Evolutionary conservation across 2,113 vertebrate species (phyloP), one percentile per base, ranked within the genome.

Genomic region (Nibea albiflora): DNA sequence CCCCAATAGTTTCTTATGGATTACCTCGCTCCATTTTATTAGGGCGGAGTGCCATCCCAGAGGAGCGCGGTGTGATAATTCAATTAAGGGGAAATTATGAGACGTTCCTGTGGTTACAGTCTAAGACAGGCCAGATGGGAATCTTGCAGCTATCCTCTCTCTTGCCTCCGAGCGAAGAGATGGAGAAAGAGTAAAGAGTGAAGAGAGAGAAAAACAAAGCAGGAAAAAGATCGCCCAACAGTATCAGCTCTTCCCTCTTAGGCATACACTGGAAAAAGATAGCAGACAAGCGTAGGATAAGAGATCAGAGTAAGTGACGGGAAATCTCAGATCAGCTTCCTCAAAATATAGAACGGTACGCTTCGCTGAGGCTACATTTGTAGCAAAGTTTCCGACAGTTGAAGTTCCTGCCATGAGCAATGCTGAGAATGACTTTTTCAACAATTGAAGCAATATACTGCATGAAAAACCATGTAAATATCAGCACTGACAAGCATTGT

Each of bases 11-110:
- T 93, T 81, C 78, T 83, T 86, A 86, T 89, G 86, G 90, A 92
- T 92, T 92, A 90, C 89, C 85, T 94, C 77, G 46, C 85, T 85
- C n/a, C 53, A 83, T 73, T 92, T 90, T 85, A 89, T 90, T 89
- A 84, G 83, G 82, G 82, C 9, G 0, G 78, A 64, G 47, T 80
- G 52, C 58, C 61, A 65, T 91, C 92, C 93, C 88, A 75, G 73
- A 88, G 86, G 85, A 91, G 73, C 50, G 49, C 47, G 72, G 88
- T 88, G 90, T 92, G 86, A 94, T 92, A 85, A 93, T 94, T 94
- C 72, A 94, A 95, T 95, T 94, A 94, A 71, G 85, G 44, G 52
- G 76, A 90, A 89, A 90, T 91, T 77, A 90, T 82, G 65, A 83
- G 64, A 91, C 90, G 61, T 86, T 84, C 76, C 84, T 82, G 83